Base-by-base conservation (phyloP, 2,888 invertebrate genomes). In the Cantharis lateralis region DNA sequence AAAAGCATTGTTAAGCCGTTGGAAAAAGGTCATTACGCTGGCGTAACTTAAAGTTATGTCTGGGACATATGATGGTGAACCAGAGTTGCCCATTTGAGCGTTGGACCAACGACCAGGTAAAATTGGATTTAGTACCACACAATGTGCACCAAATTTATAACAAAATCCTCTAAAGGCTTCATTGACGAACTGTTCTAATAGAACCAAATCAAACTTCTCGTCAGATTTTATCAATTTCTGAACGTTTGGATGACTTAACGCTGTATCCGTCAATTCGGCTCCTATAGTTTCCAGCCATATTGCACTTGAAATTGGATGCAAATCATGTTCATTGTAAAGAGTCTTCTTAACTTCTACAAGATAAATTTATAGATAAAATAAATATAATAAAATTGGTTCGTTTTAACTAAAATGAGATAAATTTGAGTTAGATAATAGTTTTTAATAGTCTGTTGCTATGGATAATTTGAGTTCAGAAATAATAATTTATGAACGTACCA, bases 1-100 rank as follows among this genome's bases (percentile, higher is more conserved):
- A 1, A 88, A 87, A 0, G 90, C 86, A 82, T 93, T 93, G 15
- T 88, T 84, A 0, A 92, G 62, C 80, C 93, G 85, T 81, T 91
- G 89, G 82, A 86, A 84, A 79, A 93, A 91, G 62, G 86, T 90
- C 86, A 91, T 90, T 63, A 84, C 84, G 26, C 90, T 87, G 48
- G 87, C 82, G 74, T 85, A 89, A 3, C 87, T 84, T 70, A 88
- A 80, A 76, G 88, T 88, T 9, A 88, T 85, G 71, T 90, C 89
- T 0, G 91, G 90, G 64, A 90, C 88, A 82, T 89, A 90, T 0
- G 91, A 88, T 83, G 89, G 88, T 0, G 90, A 89, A 1, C 86
- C 85, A 0, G 90, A 88, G 71, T 89, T 85, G 0, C 91, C 91
- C 84, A 90, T 88, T 78, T 88, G 87, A 69, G 88, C 87, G 72